phyloP scores from a whole-genome alignment of 2,797 vertebrate species.

The Botia kubotai region DNA sequence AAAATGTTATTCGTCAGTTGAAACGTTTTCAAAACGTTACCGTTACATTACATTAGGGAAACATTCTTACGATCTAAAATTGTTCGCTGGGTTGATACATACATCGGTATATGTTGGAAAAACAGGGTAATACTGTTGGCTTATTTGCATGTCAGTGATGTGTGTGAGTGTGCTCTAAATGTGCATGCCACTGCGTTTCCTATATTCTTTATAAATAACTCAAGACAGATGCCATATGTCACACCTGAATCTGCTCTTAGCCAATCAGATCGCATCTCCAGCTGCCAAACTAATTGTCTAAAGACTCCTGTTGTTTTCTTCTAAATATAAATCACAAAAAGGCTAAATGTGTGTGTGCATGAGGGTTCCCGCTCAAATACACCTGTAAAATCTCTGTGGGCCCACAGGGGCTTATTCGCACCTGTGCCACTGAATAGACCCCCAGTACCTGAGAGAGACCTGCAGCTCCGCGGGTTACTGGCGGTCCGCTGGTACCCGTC shows the following conservation, averaged over 20 bases:
- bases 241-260: slow-evolving; percentile 27
- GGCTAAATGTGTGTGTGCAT: neutral
- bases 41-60: too few species aligned
- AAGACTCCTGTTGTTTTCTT: slow-evolving; percentile 21
- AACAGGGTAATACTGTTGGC: too few species aligned
- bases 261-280: slow-evolving; percentile 39
- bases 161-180: neutral
- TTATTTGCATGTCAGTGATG: neutral
- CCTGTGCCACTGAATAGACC: slow-evolving; percentile 2
- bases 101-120: too few species aligned
- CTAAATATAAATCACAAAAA: slow-evolving; percentile 18
- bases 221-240: slow-evolving; percentile 27
- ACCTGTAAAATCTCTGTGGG: neutral
- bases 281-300: slow-evolving; percentile 29
- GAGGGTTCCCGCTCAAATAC: neutral
- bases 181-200: neutral
- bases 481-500: slow-evolving; percentile 90
- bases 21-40: too few species aligned
- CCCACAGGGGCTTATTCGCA: slow-evolving; percentile 8
- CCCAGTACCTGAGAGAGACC: slow-evolving; percentile 87
- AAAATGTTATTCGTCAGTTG: neutral
- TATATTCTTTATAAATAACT: slow-evolving; percentile 11
- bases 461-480: slow-evolving; percentile 88
- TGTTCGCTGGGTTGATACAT: too few species aligned
- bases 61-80: too few species aligned